Conservation (phyloP, 2,113 vertebrate species). For the Girardinichthys multiradiatus region DNA sequence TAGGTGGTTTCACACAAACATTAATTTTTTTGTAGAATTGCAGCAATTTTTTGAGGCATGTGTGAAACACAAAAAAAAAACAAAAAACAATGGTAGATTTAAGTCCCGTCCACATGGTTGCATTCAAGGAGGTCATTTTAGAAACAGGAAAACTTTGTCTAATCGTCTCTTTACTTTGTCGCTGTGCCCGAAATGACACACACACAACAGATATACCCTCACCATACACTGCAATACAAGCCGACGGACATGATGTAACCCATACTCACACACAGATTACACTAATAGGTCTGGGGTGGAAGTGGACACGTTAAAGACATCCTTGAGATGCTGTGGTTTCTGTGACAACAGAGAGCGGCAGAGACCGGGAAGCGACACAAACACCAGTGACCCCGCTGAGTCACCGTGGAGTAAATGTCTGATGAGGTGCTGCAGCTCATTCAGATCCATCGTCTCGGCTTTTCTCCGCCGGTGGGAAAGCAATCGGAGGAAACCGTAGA, state of each 20-base stretch:
- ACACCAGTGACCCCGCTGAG: slow-evolving; percentile 69
- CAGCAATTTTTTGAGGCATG: not conserved
- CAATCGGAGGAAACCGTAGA: slow-evolving; percentile 39
- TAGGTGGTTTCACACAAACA: too few relatives aligned
- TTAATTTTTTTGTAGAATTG: too few relatives aligned
- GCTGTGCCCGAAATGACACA: slow-evolving; percentile 58
- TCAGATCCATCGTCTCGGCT: slow-evolving; percentile 25
- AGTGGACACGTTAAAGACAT: slow-evolving; percentile 74
- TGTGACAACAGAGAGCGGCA: slow-evolving; percentile 52
- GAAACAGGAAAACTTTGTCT: slow-evolving; percentile 70
- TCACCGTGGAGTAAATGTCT: slow-evolving; percentile 53
- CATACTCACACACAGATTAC: slow-evolving; percentile 45
- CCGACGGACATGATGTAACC: slow-evolving; percentile 16
- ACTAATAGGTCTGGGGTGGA: slow-evolving; percentile 71
- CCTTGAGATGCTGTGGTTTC: slow-evolving; percentile 67
- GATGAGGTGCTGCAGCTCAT: slow-evolving; percentile 47
- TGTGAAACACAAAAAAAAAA: not conserved
- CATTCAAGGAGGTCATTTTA: slow-evolving; percentile 40
- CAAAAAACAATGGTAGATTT: not conserved
- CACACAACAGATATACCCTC: slow-evolving; percentile 31
- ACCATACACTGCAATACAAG: not conserved
- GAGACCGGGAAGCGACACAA: slow-evolving; percentile 64
- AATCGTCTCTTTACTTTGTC: slow-evolving; percentile 65
- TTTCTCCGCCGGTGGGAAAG: slow-evolving; percentile 48
- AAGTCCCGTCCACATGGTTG: not conserved